These are phyloP conservation scores for Danaus chrysippus DNA, from an alignment of 2,888 invertebrate genomes.

Conservation along the genomic window DNA sequence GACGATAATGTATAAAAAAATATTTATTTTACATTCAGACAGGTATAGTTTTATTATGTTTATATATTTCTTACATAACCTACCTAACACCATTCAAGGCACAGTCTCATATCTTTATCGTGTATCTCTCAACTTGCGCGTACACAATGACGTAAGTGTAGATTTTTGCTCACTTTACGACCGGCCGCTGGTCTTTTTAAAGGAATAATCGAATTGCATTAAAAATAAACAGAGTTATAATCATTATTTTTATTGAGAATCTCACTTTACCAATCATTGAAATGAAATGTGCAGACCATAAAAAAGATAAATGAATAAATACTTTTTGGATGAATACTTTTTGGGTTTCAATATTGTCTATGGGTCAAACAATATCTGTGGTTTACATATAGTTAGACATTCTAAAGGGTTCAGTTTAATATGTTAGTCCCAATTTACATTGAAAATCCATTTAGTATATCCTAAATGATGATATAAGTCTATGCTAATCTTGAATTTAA, in stretches of 20 bases:
- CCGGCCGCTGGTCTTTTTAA: slow-evolving; percentile 36
- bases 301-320: too few relatives aligned
- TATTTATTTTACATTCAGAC: too few relatives aligned
- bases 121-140: neutral
- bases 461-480: slow-evolving; percentile 8
- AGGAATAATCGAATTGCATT: slow-evolving; percentile 13
- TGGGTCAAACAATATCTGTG: too few relatives aligned
- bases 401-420: slow-evolving; percentile 22
- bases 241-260: neutral
- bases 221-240: slow-evolving; percentile 15
- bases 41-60: too few relatives aligned
- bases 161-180: slow-evolving; percentile 63
- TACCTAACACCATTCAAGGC: neutral
- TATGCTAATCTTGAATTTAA: slow-evolving; percentile 7
- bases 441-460: too few relatives aligned
- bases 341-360: too few relatives aligned
- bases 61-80: too few relatives aligned
- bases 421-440: slow-evolving; percentile 1
- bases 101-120: neutral
- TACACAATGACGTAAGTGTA: slow-evolving; percentile 56
- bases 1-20: too few relatives aligned
- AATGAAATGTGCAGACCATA: too few relatives aligned
- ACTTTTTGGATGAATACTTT: too few relatives aligned
- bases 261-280: neutral
- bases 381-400: neutral